Evolutionary conservation across 2,113 vertebrate species (phyloP).

Genomic region (Athene noctua): DNA sequence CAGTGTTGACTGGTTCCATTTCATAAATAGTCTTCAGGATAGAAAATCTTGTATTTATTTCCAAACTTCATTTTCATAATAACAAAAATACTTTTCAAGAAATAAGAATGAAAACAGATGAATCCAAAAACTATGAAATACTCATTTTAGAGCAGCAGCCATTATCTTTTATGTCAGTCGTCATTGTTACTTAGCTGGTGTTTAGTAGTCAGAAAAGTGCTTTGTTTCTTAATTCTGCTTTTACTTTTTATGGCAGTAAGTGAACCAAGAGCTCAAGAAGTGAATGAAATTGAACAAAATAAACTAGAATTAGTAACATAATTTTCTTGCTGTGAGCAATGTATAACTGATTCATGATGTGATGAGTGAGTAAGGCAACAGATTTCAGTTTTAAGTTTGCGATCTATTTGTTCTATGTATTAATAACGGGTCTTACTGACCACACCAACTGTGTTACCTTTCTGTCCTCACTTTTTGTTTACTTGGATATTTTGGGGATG

Average conservation of each 20-base stretch:
- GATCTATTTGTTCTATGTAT: background rate
- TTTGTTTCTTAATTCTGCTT: background rate
- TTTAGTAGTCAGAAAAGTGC: background rate
- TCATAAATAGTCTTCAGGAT: background rate
- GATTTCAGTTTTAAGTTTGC: background rate
- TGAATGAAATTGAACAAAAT: constrained; percentile 18
- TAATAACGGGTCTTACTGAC: background rate
- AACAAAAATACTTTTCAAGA: background rate
- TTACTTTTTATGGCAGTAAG: background rate
- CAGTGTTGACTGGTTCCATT: background rate
- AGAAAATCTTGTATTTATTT: constrained; percentile 14
- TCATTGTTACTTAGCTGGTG: background rate
- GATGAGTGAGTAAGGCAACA: background rate
- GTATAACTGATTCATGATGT: background rate
- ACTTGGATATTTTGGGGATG: background rate
- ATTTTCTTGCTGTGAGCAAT: background rate
- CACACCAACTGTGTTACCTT: background rate
- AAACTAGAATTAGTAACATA: background rate
- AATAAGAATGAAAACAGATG: background rate
- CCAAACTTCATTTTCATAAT: background rate
- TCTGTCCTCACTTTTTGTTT: background rate
- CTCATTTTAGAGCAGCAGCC: background rate
- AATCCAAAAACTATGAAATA: background rate
- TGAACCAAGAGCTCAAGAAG: constrained; percentile 3
- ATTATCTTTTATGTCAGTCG: background rate